phyloP scores from a whole-genome alignment of 2,888 invertebrate species.

The Slavum lentiscoides region DNA sequence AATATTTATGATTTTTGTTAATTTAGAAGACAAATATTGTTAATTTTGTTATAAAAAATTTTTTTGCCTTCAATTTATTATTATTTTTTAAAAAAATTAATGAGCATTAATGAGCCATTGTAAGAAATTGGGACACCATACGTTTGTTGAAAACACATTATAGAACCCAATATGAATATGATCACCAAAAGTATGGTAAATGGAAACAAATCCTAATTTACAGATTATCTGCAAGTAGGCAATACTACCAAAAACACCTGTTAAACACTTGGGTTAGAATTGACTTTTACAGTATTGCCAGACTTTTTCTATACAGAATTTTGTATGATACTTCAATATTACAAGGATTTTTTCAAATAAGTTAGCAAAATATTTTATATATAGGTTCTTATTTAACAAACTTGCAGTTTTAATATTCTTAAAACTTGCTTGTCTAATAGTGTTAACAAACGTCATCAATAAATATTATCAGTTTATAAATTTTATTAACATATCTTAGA shows the following conservation, averaged over 20 bases:
- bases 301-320: background rate
- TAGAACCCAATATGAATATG: background rate
- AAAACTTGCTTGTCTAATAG: no score
- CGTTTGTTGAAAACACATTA: background rate
- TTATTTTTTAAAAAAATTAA: background rate
- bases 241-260: constrained; percentile 3
- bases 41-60: no score
- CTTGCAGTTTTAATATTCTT: no score
- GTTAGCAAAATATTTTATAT: no score
- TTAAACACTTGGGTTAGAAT: constrained; percentile 5
- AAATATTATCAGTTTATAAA: no score
- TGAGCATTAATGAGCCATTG: background rate
- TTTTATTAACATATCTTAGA: no score
- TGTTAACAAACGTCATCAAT: no score
- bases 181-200: background rate
- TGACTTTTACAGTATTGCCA: background rate
- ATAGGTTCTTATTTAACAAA: no score
- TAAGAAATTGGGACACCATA: background rate
- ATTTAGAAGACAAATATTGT: no score
- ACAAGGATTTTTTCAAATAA: background rate
- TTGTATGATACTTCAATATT: background rate
- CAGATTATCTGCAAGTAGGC: background rate
- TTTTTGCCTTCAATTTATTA: no score
- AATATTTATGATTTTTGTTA: no score
- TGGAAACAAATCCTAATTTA: background rate